Percentiles rank a stretch among this genome's conserved stretches.
phyloP scores from a whole-genome alignment of 2,113 vertebrate genomes.

The Lasiurus borealis region DNA sequence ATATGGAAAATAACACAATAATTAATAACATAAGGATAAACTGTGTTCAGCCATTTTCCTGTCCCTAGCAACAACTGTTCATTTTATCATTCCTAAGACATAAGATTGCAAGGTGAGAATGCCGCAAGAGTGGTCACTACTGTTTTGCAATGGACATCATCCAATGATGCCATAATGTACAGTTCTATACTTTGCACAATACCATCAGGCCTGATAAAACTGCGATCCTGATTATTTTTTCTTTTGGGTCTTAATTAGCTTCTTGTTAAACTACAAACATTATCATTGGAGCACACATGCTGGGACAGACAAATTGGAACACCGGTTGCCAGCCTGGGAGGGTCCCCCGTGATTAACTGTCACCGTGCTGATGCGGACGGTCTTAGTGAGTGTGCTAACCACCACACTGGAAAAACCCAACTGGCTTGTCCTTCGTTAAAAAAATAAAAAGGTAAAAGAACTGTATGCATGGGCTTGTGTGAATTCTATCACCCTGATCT shows the following conservation, averaged over 20 bases:
- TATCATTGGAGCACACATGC: conserved; percentile 35
- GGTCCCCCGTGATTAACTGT: conserved; percentile 82
- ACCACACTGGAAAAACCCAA: conserved; percentile 79
- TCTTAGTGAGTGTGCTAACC: conserved; percentile 71
- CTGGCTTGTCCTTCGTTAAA: conserved; percentile 68
- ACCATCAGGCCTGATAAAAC: conserved; percentile 51
- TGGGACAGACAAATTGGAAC: conserved; percentile 74
- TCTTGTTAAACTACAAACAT: conserved; percentile 57
- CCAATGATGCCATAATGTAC: background rate
- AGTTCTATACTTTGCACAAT: background rate
- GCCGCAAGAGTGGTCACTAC: background rate
- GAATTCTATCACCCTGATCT: background rate
- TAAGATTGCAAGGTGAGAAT: background rate
- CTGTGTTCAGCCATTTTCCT: background rate
- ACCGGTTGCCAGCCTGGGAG: conserved; percentile 78
- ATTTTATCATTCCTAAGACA: background rate
- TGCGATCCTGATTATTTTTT: background rate
- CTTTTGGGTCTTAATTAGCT: conserved; percentile 67
- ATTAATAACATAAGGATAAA: background rate
- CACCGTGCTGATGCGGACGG: conserved; percentile 83
- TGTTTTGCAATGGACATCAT: background rate
- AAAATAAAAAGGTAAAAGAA: background rate
- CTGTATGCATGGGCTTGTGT: background rate
- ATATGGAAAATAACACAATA: background rate
- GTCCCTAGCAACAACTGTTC: background rate